Evolutionary conservation across 2,888 invertebrate genomes (phyloP), one percentile per base, ranked within the genome.

Genomic region (Gryllus longicercus): DNA sequence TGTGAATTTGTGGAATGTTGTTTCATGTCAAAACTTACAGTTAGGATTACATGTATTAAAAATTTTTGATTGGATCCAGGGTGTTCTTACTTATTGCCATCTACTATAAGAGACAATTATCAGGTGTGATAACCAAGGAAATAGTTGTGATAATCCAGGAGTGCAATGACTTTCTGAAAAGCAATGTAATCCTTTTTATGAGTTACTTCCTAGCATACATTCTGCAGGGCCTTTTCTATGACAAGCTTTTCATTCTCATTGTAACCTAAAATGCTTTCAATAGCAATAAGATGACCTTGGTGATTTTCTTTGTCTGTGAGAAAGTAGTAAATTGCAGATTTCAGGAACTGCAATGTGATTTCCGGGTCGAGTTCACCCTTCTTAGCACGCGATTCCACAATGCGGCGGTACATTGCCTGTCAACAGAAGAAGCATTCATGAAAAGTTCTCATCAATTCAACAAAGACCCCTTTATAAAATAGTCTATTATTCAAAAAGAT

Each of bases 321-420:
- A 87, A 96, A 97, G 87, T 97, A 96, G 87, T 96, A 97, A 85
- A 97, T 92, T 79, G 97, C 96, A 82, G 96, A 96, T 88, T 96
- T 96, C 82, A 97, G 91, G 88, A 97, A 97, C 87, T 96, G 95
- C 85, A 97, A 89, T 25, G 96, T 96, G 83, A 96, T 93, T 88
- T 96, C 95, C n/a, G 96, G 95, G 88, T 96, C 96, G 81, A 95
- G 92, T 84, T 90, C 91, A 83, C 91, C 91, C 87, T 92, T 93
- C 86, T 88, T 92, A 83, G 89, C 89, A 87, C 93, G 93, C 83
- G 94, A 92, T 87, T 94, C 94, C 87, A 94, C 90, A 85, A 95
- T 90, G 86, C 94, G 93, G 85, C 94, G 92, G 87, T 95, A 95
- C 93, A 95, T 95, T 85, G 94, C 95, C 95, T 95, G 89, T 18